These are phyloP conservation scores for Cephus cinctus DNA, from an alignment of 1,140 invertebrate genomes.

Conservation along the genomic window DNA sequence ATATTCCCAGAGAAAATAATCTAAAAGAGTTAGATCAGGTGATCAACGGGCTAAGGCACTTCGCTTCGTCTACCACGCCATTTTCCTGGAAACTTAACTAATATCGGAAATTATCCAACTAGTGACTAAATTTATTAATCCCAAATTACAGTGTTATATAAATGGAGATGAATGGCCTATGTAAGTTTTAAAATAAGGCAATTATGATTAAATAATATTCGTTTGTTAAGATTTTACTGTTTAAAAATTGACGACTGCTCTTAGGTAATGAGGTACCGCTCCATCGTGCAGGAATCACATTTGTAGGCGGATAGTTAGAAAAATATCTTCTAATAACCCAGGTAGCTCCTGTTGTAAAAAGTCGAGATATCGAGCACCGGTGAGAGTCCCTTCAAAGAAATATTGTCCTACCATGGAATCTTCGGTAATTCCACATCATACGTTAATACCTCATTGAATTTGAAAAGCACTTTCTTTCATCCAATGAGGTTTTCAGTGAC, in stretches of 20 bases:
- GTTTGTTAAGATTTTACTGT: slow-evolving; percentile 4
- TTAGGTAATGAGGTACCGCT: slow-evolving; percentile 2
- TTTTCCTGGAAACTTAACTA: background rate
- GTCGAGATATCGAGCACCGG: background rate
- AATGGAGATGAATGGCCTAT: background rate
- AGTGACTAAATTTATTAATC: background rate
- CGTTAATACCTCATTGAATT: background rate
- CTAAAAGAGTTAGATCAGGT: slow-evolving; percentile 23
- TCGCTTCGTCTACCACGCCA: background rate
- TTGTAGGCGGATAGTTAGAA: background rate
- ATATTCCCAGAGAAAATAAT: slow-evolving; percentile 30
- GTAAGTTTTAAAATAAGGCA: background rate
- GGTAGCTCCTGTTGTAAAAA: background rate
- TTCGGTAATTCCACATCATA: background rate
- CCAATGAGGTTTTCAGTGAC: background rate
- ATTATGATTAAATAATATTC: too few relatives aligned
- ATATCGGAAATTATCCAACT: background rate
- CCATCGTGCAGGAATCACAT: slow-evolving; percentile 12
- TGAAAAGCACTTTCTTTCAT: background rate
- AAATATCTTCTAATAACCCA: background rate
- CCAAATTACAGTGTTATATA: background rate
- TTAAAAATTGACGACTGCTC: slow-evolving; percentile 1
- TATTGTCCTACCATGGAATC: background rate
- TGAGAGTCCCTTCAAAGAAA: slow-evolving; percentile 2
- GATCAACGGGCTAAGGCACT: slow-evolving; percentile 20